Base-by-base conservation (phyloP, 2,797 vertebrate species). In the Neosalanx taihuensis region DNA sequence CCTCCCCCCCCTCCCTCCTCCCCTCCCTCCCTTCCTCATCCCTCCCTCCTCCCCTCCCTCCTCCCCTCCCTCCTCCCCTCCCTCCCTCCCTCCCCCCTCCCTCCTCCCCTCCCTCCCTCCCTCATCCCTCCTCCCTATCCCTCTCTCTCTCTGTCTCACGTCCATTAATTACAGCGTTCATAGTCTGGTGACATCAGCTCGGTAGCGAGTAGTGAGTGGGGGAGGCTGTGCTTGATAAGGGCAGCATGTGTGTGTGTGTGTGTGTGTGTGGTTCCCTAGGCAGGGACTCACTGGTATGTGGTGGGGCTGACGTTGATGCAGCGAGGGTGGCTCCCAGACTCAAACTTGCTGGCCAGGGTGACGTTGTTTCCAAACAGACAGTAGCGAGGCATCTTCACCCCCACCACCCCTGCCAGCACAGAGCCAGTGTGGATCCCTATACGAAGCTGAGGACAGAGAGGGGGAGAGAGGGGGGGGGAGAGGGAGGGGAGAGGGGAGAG, bases 301-400 rank as follows among this genome's bases (percentile, higher is more conserved):
- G 96, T 98, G 6, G 98, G 98, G 82, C 97, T 99, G 80, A 99
- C 91, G 2, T 99, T 99, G 89, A 99, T 96, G 74, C 95, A 95
- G 30, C 97, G 93, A 0, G 97, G 97, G 75, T 97, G 96, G 83
- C 97, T 99, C 80, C 97, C 96, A 0, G 97, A 99, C 84, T 99
- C 97, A 3, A 99, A 99, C 86, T 98, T 98, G 93, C 97, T 99
- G 70, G 97, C 97, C 67, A 99, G 92, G 2, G 97, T 98, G 87
- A 99, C 97, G 0, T 99, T 99, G 90, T 99, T 99, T 75, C 97
- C 97, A 68, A 99, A 99, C 64, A 99, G 93, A 81, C 97, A 99
- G 62, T 99, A 99, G 33, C 97, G 93, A 0, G 97, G 97, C 97
- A 99, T 99, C 89, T 95, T 94, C 53, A 99, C 97, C 1, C 97